Evolutionary conservation across 2,888 invertebrate species (phyloP).

Genomic region (Sesia bembeciformis): DNA sequence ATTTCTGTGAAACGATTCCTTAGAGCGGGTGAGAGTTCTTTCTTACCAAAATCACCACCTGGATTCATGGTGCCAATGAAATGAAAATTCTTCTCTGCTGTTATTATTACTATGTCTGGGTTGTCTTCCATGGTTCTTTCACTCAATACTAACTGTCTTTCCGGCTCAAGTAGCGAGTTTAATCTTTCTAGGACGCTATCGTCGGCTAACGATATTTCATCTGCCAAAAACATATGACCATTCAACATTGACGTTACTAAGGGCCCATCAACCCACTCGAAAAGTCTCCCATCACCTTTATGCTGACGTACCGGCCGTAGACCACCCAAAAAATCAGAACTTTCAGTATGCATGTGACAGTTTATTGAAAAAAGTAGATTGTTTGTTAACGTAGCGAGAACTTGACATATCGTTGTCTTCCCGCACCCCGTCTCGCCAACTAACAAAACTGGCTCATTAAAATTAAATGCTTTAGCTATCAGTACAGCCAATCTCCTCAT

Average conservation of each 20-base stretch:
- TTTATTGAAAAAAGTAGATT: conserved; percentile 87
- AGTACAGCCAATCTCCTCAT: conserved; percentile 88
- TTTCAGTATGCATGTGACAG: conserved; percentile 99
- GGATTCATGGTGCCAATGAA: conserved; percentile 99
- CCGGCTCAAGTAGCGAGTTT: conserved; percentile 96
- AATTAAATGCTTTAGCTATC: conserved; percentile 88
- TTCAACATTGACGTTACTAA: conserved; percentile 91
- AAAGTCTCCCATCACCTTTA: conserved; percentile 78
- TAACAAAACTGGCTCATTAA: conserved; percentile 94
- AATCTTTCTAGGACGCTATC: conserved; percentile 98
- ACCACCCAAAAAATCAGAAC: conserved; percentile 97
- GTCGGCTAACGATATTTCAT: conserved; percentile 99
- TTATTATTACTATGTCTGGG: conserved; percentile 74
- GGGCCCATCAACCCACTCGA: conserved; percentile 99
- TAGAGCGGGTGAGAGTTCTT: conserved; percentile 97
- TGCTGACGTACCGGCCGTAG: conserved; percentile 88
- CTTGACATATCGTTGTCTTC: conserved; percentile 96
- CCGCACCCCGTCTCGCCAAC: conserved; percentile 99
- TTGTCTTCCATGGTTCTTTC: conserved; percentile 86
- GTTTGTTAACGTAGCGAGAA: conserved; percentile 81
- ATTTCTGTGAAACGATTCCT: conserved; percentile 99
- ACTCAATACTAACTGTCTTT: conserved; percentile 90
- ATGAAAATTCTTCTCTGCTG: conserved; percentile 85
- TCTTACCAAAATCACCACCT: conserved; percentile 99
- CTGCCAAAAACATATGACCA: conserved; percentile 93